These are phyloP conservation scores for Morpho helenor DNA, from an alignment of 2,888 invertebrate species.

Conservation along the genomic window DNA sequence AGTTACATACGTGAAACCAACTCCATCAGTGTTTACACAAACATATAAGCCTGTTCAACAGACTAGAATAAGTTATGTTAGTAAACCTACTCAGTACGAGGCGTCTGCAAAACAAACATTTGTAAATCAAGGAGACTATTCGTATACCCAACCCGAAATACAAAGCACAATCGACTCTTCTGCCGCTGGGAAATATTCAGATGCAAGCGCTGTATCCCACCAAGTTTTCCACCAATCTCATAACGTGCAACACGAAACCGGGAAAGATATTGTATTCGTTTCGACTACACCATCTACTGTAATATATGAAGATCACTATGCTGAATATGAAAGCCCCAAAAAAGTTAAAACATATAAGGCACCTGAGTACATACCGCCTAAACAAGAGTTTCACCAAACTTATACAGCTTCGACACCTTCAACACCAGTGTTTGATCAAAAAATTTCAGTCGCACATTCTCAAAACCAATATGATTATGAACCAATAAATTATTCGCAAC, in stretches of 20 bases:
- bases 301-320: slow-evolving; percentile 61
- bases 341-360: slow-evolving; percentile 45
- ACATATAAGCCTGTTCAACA: slow-evolving; percentile 55
- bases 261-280: slow-evolving; percentile 50
- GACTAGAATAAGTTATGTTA: slow-evolving; percentile 48
- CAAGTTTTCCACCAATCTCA: slow-evolving; percentile 54
- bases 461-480: slow-evolving; percentile 47
- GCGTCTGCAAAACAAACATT: slow-evolving; percentile 38
- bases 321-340: slow-evolving; percentile 50
- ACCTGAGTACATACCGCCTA: slow-evolving; percentile 43
- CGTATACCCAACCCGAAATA: slow-evolving; percentile 64
- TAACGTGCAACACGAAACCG: slow-evolving; percentile 40
- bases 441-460: slow-evolving; percentile 41
- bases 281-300: slow-evolving; percentile 61
- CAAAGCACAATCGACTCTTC: slow-evolving; percentile 51
- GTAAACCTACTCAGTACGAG: slow-evolving; percentile 46
- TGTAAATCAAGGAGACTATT: slow-evolving; percentile 49
- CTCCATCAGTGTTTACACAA: slow-evolving; percentile 50
- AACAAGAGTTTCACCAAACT: slow-evolving; percentile 46
- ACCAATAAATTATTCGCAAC: slow-evolving; percentile 38
- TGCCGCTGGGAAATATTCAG: slow-evolving; percentile 52
- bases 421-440: slow-evolving; percentile 43
- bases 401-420: slow-evolving; percentile 48
- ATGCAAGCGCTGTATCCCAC: slow-evolving; percentile 63
- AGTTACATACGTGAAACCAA: slow-evolving; percentile 50